A percentile compares a stretch with the other conserved stretches of the same genome.
Evolutionary conservation across 2,888 invertebrate species (phyloP).

Genomic region (Tipula unca): DNA sequence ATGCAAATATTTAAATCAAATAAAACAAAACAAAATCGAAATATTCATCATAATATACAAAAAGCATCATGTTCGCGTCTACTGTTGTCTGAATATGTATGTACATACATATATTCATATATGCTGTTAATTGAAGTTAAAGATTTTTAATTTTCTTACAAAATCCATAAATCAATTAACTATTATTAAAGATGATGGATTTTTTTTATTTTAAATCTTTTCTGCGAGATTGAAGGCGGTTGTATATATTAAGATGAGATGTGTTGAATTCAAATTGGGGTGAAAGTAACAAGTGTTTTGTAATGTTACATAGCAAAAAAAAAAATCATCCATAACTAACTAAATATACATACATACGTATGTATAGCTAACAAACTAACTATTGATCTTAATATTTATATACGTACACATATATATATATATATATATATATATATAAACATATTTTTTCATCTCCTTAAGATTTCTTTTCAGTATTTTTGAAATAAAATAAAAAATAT

Average conservation of each 20-base stretch:
- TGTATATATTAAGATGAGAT: not conserved
- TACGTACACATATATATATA: not conserved
- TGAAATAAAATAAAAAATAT: not conserved
- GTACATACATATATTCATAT: not conserved
- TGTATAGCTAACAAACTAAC: not conserved
- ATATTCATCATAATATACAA: not conserved
- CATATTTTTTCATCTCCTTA: not conserved
- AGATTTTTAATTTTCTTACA: not conserved
- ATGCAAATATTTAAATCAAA: conserved; percentile 14
- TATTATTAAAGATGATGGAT: conserved; percentile 8
- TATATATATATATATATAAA: not conserved
- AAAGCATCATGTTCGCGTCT: not conserved
- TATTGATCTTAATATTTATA: not conserved
- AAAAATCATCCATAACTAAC: not conserved
- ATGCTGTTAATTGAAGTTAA: not conserved
- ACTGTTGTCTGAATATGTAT: not conserved
- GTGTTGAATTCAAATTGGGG: conserved; percentile 14
- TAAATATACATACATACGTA: not conserved
- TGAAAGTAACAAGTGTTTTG: conserved; percentile 14
- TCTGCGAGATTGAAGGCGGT: not conserved
- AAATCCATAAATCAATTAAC: conserved; percentile 4
- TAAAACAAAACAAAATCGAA: conserved; percentile 8
- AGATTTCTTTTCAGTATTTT: not conserved
- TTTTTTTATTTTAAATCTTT: not conserved
- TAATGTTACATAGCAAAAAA: not conserved